These are phyloP conservation scores for Drosophila lowei DNA, from an alignment of 1,140 invertebrate species.

Conservation along the genomic window DNA sequence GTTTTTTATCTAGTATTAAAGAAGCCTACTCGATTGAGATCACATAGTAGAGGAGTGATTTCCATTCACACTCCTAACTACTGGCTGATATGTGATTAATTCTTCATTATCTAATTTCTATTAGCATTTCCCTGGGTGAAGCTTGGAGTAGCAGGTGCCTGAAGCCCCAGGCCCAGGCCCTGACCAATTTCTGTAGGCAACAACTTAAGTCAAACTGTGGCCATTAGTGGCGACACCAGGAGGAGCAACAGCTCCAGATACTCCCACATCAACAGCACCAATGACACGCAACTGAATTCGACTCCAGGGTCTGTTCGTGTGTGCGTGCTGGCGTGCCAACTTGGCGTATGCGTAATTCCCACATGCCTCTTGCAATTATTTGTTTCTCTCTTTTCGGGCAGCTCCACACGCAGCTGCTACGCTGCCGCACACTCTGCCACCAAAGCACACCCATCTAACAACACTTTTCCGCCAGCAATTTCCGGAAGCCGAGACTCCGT, in stretches of 20 bases:
- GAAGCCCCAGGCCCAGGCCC: not conserved
- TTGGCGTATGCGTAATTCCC: conserved; percentile 72
- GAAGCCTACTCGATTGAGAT: not conserved
- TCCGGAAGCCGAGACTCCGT: conserved; percentile 41
- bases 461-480: conserved; percentile 76
- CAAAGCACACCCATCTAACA: conserved; percentile 60
- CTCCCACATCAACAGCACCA: not conserved
- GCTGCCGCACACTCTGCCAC: conserved; percentile 20
- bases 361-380: conserved; percentile 67
- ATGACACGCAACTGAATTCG: conserved; percentile 46
- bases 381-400: conserved; percentile 34
- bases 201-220: conserved; percentile 71
- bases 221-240: conserved; percentile 67
- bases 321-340: conserved; percentile 58
- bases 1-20: too few species aligned
- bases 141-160: conserved; percentile 5
- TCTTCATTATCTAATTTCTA: conserved; percentile 72
- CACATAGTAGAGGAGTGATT: conserved; percentile 43
- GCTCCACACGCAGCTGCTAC: conserved; percentile 46
- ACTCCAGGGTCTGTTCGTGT: conserved; percentile 2
- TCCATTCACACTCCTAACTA: conserved; percentile 58
- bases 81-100: conserved; percentile 61
- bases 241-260: not conserved
- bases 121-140: conserved; percentile 48
- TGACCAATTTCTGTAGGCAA: conserved; percentile 35